Evolutionary conservation across 2,888 invertebrate species (phyloP).

Genomic region (Melipona bicolor): DNA sequence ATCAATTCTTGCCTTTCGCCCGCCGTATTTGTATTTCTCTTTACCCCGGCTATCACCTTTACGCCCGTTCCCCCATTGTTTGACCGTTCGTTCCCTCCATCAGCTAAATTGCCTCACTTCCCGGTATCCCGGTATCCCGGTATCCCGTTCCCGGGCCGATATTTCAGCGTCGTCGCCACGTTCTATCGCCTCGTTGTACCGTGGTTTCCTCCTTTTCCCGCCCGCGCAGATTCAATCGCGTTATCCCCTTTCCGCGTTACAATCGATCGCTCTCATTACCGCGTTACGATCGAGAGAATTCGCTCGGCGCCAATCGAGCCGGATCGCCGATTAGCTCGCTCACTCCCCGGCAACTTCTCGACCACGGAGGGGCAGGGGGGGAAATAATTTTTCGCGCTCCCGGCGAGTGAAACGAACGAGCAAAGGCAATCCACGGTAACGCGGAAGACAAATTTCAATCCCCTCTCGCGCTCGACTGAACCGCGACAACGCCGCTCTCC

Average conservation of each 20-base stretch:
- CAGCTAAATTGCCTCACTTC: slow-evolving; percentile 13
- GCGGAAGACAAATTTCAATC: slow-evolving; percentile 14
- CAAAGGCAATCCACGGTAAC: too few relatives aligned
- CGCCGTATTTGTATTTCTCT: slow-evolving; percentile 6
- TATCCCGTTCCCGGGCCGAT: too few relatives aligned
- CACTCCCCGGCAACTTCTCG: not conserved
- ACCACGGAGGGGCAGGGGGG: too few relatives aligned
- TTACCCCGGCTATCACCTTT: not conserved
- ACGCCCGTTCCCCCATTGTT: not conserved
- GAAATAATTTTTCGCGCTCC: slow-evolving; percentile 5
- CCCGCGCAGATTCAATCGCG: slow-evolving; percentile 18
- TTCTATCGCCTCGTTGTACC: too few relatives aligned
- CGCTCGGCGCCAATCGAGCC: too few relatives aligned
- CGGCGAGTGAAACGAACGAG: too few relatives aligned
- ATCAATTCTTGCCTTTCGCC: not conserved
- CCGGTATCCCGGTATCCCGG: not conserved
- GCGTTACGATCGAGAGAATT: not conserved
- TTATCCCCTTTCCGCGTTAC: not conserved
- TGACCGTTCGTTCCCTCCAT: not conserved
- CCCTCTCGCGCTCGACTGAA: slow-evolving; percentile 1
- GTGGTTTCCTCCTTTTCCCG: not conserved
- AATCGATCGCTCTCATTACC: slow-evolving; percentile 40
- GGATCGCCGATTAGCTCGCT: too few relatives aligned
- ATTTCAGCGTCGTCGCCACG: slow-evolving; percentile 5
- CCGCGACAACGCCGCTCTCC: not conserved